Conservation (phyloP, 2,113 vertebrate species). For the Carollia perspicillata region DNA sequence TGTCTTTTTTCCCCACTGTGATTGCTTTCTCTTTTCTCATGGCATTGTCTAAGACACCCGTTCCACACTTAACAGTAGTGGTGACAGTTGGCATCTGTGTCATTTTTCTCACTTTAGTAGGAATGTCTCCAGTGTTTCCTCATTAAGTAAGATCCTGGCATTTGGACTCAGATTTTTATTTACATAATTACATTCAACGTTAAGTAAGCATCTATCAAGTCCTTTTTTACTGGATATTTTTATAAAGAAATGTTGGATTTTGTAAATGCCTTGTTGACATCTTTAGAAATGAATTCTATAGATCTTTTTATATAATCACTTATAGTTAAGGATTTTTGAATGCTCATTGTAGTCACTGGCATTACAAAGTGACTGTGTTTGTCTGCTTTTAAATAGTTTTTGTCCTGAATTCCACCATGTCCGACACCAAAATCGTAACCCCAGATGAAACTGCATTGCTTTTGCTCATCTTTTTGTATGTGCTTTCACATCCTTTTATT, state of each 20-base stretch:
- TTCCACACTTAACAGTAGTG: rapidly evolving
- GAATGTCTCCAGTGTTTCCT: neutral
- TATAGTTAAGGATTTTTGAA: neutral
- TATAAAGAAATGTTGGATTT: neutral
- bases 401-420: neutral
- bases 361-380: neutral
- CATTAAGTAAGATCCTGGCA: neutral
- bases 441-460: neutral
- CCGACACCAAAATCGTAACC: neutral
- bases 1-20: neutral
- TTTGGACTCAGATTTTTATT: neutral
- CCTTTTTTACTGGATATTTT: neutral
- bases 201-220: neutral
- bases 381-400: neutral
- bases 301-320: neutral
- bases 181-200: neutral
- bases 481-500: neutral
- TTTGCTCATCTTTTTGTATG: neutral
- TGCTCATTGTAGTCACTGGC: neutral
- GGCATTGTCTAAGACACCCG: neutral
- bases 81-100: neutral
- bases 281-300: neutral
- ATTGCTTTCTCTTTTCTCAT: neutral
- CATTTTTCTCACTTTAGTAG: neutral
- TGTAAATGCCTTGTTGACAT: neutral